Percentiles rank a stretch among this genome's conserved stretches.
Evolutionary conservation across 2,113 vertebrate species (phyloP).

Genomic region (Todiramphus chloris): DNA sequence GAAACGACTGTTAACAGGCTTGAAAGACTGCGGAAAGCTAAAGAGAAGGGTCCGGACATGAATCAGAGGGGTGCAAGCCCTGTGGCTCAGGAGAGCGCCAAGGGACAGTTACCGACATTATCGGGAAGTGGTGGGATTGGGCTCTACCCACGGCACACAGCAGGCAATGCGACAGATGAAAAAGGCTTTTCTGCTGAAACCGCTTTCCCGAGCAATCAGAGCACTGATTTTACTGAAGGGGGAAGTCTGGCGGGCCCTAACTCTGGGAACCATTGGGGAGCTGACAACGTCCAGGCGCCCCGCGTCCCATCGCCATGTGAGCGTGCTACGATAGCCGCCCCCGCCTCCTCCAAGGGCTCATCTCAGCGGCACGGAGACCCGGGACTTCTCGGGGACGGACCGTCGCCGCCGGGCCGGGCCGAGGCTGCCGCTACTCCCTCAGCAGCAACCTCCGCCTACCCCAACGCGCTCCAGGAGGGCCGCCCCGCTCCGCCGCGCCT

Average conservation of each 20-base stretch:
- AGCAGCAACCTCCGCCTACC: accelerated
- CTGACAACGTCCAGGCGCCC: accelerated
- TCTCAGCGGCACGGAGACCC: accelerated
- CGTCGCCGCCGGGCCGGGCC: too few relatives aligned
- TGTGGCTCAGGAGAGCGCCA: accelerated
- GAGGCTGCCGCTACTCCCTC: accelerated
- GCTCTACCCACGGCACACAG: too few relatives aligned
- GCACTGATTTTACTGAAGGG: accelerated
- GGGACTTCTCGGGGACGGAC: accelerated
- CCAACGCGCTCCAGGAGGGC: too few relatives aligned
- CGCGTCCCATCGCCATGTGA: accelerated
- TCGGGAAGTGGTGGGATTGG: accelerated
- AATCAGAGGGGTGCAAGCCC: accelerated
- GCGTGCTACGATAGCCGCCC: accelerated
- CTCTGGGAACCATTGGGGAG: accelerated
- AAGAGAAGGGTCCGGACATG: accelerated
- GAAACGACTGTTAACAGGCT: accelerated
- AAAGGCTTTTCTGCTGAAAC: accelerated
- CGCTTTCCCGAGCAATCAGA: too few relatives aligned
- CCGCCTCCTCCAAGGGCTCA: accelerated
- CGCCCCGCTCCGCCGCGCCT: neutral
- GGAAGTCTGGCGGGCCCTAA: accelerated
- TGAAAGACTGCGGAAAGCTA: neutral
- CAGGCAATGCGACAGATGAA: accelerated
- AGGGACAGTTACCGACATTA: accelerated